Conservation (phyloP, 2,797 vertebrate genomes). For the Enteromius mattozi region DNA sequence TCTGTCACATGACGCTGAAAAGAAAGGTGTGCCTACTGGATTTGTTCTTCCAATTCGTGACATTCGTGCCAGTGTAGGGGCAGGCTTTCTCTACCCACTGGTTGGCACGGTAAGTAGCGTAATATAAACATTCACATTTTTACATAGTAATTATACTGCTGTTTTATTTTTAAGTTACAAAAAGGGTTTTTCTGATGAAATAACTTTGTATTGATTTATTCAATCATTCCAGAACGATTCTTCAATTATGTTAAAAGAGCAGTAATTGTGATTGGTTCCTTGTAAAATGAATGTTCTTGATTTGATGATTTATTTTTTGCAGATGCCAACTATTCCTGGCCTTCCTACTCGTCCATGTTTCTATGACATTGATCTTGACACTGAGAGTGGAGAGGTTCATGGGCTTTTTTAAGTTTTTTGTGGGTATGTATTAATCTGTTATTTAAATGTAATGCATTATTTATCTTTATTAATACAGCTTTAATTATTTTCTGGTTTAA, state of each 20-base stretch:
- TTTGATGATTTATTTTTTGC: neutral
- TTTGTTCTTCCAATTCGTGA: constrained; percentile 94
- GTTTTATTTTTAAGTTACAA: neutral
- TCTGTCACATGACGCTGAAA: constrained; percentile 93
- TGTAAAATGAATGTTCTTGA: neutral
- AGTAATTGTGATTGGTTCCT: neutral
- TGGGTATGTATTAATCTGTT: neutral
- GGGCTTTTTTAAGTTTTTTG: constrained; percentile 87
- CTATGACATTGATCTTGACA: constrained; percentile 96
- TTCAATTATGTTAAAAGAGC: neutral
- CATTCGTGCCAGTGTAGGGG: constrained; percentile 92
- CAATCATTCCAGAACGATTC: neutral
- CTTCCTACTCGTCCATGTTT: constrained; percentile 97
- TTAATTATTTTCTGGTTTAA: neutral
- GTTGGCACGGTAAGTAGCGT: constrained; percentile 88
- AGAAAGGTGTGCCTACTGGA: constrained; percentile 92
- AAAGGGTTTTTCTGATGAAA: neutral
- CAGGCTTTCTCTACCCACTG: constrained; percentile 92
- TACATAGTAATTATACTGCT: too few relatives aligned
- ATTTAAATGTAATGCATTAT: neutral
- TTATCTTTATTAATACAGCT: constrained; percentile 8
- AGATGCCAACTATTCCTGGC: constrained; percentile 99
- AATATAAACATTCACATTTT: neutral
- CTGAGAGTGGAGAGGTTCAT: constrained; percentile 87
- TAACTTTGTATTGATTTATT: neutral